Base-by-base conservation (phyloP, 2,888 invertebrate genomes). In the Mythimna impura region DNA sequence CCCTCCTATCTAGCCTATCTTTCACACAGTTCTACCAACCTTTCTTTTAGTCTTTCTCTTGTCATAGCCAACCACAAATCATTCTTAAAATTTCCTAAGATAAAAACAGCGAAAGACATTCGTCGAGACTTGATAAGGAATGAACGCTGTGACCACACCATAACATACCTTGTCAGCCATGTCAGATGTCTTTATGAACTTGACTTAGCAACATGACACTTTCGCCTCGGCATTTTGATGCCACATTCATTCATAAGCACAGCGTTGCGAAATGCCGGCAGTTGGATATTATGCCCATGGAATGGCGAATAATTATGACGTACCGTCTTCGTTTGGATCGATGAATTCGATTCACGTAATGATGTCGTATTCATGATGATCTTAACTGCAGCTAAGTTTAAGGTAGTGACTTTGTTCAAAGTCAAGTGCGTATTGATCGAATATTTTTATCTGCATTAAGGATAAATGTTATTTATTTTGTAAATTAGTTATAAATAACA, bases 121-220 rank as follows among this genome's bases (percentile, higher is more conserved):
- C 30, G 47, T 22, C 4, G 58, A 58, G 0, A 30, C 30, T 50
- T 20, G 30, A 57, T 57, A 65, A 65, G 47, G 20, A 66, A 64
- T 52, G 8, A 55, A 64, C 25, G 47, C 63, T 61, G 12, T 5
- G 7, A 58, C 20, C 55, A 64, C 54, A 34, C 50, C 20, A 63
- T 60, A 22, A 60, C 34, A 52, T 54, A 17, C 43, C n/a, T 25
- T 30, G 60, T 25, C 57, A 57, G n/a, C 52, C 20, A 47, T 30
- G 60, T 20, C 54, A 40, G 34, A 57, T 54, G 67, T 34, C 57
- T 17, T 17, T 20, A 70, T 68, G 74, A 82, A 80, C 82, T 82
- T 82, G 82, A 76, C 76, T 65, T 72, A 71, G 71, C n/a, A 74
- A 71, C 60, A 17, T 34, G 57, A 72, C 34, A 73, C 73, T 70